Base-by-base conservation (phyloP, 2,888 invertebrate species). In the Rhogogaster chlorosoma region DNA sequence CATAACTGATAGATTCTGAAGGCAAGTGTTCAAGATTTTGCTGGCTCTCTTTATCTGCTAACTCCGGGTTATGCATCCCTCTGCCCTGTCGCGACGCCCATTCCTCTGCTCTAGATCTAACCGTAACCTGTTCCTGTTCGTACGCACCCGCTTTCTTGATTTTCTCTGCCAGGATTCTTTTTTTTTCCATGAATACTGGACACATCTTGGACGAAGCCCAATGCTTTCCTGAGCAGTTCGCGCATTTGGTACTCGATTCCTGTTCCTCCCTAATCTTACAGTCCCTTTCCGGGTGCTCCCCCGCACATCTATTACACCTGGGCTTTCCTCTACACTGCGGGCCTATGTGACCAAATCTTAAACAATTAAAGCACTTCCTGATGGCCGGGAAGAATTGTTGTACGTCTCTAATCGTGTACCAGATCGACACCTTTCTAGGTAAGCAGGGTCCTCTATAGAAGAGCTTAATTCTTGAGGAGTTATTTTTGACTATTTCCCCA, bases 271-370 rank as follows among this genome's bases (percentile, higher is more conserved):
- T 9, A 2, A 75, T 75, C 12, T 45, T n/a, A 12, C 75, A 75
- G 0, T 75, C 45, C 1, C 12, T 45, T 26, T 75, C 75, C 1
- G 6, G 2, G 15, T 75, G 75, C 0, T 26, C 18, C 15, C 9
- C 75, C n/a, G 75, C 42, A 12, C 75, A 75, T 2, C 75, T 22
- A 12, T 45, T 45, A 26, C 75, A 75, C 26, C 75, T 75, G 7
- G 45, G 0, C 9, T 12, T 45, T 0, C 75, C 26, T 12, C 75
- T 49, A 7, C 75, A 75, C 7, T 45, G 45, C 1, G 5, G 6
- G 5, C 26, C 75, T 4, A 75, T 15, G 15, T 75, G 75, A 22
- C 75, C 75, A 1, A 26, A 75, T 22, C 75, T 75, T 9, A 75
- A 10, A 12, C 75, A 75, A 1, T 75, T 75, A 10, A 15, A 75